Evolutionary conservation across 1,140 invertebrate genomes (phyloP).

Genomic region (Caenorhabditis latens): DNA sequence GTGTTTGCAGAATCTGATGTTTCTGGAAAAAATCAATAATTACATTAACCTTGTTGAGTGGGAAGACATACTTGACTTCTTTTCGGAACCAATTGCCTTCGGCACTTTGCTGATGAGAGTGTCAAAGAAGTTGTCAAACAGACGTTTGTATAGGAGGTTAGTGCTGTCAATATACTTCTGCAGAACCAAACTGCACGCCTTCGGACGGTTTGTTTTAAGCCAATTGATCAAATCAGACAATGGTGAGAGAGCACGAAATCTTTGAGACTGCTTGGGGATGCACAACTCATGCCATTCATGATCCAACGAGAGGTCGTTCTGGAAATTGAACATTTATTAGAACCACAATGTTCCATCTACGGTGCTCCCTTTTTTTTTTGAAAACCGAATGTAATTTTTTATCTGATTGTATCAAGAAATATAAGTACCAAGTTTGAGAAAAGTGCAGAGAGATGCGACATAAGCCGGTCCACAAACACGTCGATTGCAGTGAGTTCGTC

Average conservation of each 20-base stretch:
- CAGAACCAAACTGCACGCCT: slow-evolving; percentile 21
- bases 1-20: slow-evolving; percentile 26
- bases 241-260: slow-evolving; percentile 64
- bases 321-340: not conserved
- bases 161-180: slow-evolving; percentile 64
- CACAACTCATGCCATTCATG: slow-evolving; percentile 65
- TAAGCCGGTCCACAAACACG: slow-evolving; percentile 65
- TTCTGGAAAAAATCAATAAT: not conserved
- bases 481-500: slow-evolving; percentile 52
- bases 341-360: not conserved
- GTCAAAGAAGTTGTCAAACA: slow-evolving; percentile 67
- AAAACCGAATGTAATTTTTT: no score
- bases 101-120: slow-evolving; percentile 56
- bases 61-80: not conserved
- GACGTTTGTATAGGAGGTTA: slow-evolving; percentile 56
- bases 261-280: slow-evolving; percentile 66
- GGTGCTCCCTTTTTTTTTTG: no score
- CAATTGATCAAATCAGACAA: slow-evolving; percentile 66
- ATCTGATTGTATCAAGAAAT: no score
- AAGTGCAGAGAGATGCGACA: slow-evolving; percentile 63
- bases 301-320: slow-evolving; percentile 61
- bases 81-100: not conserved
- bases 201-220: slow-evolving; percentile 61
- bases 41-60: not conserved
- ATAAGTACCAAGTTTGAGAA: slow-evolving; percentile 64